Conservation (phyloP, 2,888 invertebrate genomes). For the Drosophila nr. perissopoda region DNA sequence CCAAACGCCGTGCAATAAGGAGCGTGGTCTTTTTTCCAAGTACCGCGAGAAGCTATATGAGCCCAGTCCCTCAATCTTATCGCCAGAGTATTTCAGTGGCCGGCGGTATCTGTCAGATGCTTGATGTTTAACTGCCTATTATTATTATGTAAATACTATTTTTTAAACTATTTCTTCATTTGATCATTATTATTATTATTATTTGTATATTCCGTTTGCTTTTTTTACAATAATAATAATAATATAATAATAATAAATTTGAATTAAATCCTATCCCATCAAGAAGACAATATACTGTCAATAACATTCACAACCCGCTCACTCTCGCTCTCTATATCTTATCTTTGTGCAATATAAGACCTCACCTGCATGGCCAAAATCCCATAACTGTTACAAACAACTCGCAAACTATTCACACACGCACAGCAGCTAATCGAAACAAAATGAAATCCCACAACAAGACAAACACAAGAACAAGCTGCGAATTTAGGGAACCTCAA, state of each 20-base stretch:
- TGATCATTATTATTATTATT: not conserved
- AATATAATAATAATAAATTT: not conserved
- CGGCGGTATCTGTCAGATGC: constrained; percentile 5
- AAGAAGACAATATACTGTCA: constrained; percentile 10
- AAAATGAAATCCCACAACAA: constrained; percentile 51
- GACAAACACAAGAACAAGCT: constrained; percentile 29
- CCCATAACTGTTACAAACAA: constrained; percentile 53
- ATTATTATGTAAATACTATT: constrained; percentile 23
- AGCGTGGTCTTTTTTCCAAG: constrained; percentile 69
- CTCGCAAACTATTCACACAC: constrained; percentile 36
- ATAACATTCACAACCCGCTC: constrained; percentile 15
- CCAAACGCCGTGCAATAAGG: constrained; percentile 67
- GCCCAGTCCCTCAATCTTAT: constrained; percentile 10
- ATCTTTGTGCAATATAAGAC: not conserved
- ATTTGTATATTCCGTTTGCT: not conserved
- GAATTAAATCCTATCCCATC: constrained; percentile 5
- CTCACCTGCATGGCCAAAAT: constrained; percentile 40
- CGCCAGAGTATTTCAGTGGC: constrained; percentile 9
- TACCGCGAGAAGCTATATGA: constrained; percentile 66
- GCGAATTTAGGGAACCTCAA: constrained; percentile 17
- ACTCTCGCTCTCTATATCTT: not conserved
- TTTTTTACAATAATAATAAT: not conserved
- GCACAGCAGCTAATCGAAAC: constrained; percentile 33
- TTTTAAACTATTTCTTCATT: constrained; percentile 3
- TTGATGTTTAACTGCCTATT: constrained; percentile 26